Evolutionary conservation across 2,797 vertebrate species (phyloP).

Genomic region (Pipistrellus kuhlii): DNA sequence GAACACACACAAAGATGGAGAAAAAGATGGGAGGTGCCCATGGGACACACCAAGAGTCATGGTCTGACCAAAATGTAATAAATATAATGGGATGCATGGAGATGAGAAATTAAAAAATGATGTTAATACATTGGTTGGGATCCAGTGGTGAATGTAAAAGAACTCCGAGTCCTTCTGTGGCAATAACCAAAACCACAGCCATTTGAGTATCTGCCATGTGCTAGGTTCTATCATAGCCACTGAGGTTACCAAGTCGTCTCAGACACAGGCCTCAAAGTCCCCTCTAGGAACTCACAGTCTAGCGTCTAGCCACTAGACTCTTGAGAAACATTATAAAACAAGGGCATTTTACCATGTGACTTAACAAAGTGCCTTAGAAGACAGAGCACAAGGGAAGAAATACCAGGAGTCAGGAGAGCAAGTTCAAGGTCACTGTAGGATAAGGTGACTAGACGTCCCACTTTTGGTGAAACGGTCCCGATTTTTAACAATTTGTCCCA

Average conservation of each 20-base stretch:
- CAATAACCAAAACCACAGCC: not conserved
- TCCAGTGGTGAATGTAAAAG: not conserved
- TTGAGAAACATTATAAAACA: not conserved
- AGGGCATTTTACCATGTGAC: not conserved
- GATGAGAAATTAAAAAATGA: not conserved
- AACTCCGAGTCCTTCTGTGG: not conserved
- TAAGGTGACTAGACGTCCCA: too few relatives aligned
- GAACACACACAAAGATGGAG: not conserved
- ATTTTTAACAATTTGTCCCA: too few relatives aligned
- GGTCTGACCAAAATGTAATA: not conserved
- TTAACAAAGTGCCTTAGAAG: not conserved
- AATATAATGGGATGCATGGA: not conserved
- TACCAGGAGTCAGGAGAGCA: rapidly evolving
- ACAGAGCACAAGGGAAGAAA: not conserved
- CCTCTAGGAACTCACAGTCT: not conserved
- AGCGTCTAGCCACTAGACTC: not conserved
- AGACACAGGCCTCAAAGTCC: not conserved
- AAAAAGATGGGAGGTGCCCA: not conserved
- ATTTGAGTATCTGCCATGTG: not conserved
- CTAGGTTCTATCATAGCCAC: not conserved
- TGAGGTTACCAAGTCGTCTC: not conserved
- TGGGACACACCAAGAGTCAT: not conserved
- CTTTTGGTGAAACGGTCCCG: too few relatives aligned
- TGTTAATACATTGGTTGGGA: not conserved
- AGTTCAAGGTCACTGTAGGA: not conserved